Base-by-base conservation (phyloP, 2,888 invertebrate genomes). In the Drosophila colorata region DNA sequence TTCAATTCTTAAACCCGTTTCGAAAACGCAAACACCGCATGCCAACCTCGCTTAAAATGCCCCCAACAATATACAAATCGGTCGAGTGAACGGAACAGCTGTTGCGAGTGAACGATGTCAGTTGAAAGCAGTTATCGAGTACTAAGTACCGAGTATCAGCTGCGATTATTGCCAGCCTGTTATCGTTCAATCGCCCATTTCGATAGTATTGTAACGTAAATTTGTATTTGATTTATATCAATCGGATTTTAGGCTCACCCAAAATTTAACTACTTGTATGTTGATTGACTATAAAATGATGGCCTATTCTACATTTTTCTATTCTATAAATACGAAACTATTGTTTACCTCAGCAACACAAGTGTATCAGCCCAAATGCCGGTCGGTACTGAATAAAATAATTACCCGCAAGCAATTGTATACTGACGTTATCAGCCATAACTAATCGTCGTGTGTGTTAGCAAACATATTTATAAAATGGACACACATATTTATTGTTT, bases 1-100 rank as follows among this genome's bases (percentile, higher is more conserved):
- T 64, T 74, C 52, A 66, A 56, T 76, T 76, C 76, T 79, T 52
- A 79, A 78, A 79, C 80, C 66, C 71, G 77, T 77, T 77, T 77
- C 69, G 38, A 65, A 64, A 68, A 66, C 46, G 46, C 58, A 69
- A 69, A 60, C 65, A 56, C 60, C 74, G 69, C 74, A 59, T 48
- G 52, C 58, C 70, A 69, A 40, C 41, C 65, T 60, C 31, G 41
- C 51, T 56, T 53, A 9, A 56, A 59, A 74, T 52, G 40, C 23
- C 14, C 18, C 38, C 16, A 55, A 38, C 71, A 59, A 52, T 55
- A 59, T 9, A 43, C 40, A 52, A 69, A 47, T 46, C 23, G 25
- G 14, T 35, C 33, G 25, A 40, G n/a, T 40, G 46, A 53, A 59
- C 43, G 13, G 48, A 33, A 33, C 33, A 33, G 33, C 33, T 33